Percentiles rank a stretch among this genome's conserved stretches.
Evolutionary conservation across 1,140 invertebrate genomes (phyloP).

Genomic region (Tetragnatha versicolor): DNA sequence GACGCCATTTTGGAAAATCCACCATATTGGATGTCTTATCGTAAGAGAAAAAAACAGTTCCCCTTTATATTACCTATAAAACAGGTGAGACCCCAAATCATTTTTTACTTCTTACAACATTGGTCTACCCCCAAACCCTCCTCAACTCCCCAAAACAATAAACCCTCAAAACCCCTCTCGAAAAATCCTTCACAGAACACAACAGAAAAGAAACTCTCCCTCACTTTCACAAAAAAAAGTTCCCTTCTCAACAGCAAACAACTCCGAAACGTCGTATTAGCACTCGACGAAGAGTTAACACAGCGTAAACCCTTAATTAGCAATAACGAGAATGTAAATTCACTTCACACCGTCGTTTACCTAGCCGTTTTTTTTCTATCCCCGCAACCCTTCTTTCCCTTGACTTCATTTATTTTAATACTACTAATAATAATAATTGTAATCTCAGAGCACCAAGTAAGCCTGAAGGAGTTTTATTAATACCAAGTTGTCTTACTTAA

Average conservation of each 20-base stretch:
- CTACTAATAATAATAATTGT: conserved; percentile 51
- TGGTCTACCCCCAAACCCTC: too few relatives aligned
- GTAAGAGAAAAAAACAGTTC: too few relatives aligned
- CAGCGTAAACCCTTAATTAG: conserved; percentile 46
- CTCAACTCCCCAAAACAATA: too few relatives aligned
- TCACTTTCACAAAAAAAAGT: conserved; percentile 1
- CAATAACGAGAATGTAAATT: conserved; percentile 50
- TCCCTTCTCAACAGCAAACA: conserved; percentile 19
- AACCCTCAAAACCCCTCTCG: too few relatives aligned
- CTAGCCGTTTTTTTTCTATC: conserved; percentile 17
- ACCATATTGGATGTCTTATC: too few relatives aligned
- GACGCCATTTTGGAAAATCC: too few relatives aligned
- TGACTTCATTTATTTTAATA: conserved; percentile 53
- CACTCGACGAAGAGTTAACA: conserved; percentile 38
- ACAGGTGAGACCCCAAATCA: too few relatives aligned
- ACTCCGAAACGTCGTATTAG: conserved; percentile 36
- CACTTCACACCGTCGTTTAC: too few relatives aligned
- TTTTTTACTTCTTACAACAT: too few relatives aligned
- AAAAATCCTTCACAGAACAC: too few relatives aligned
- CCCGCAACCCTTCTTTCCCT: background rate
- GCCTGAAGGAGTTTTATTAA: conserved; percentile 52
- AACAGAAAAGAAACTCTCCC: too few relatives aligned
- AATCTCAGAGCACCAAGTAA: conserved; percentile 45
- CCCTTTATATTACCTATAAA: too few relatives aligned
- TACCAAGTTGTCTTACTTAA: conserved; percentile 22